A percentile compares a stretch with the other conserved stretches of the same genome.
These are phyloP conservation scores for Blennius ocellaris DNA, from an alignment of 2,113 vertebrate genomes.

Conservation along the genomic window DNA sequence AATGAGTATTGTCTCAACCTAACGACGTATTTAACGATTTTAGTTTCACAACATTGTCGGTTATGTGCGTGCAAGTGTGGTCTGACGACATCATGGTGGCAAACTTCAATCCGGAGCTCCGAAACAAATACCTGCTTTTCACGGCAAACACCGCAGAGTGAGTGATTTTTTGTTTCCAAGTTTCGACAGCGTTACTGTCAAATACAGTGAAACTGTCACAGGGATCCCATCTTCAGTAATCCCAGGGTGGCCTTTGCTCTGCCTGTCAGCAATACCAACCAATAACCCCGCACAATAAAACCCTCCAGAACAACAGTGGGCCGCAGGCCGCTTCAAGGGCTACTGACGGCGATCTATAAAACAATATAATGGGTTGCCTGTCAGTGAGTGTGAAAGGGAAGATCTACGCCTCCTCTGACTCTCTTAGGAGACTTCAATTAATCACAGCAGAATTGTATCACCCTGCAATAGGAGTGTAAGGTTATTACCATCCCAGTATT, in stretches of 20 bases:
- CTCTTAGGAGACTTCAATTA: slow-evolving; percentile 83
- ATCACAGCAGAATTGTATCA: slow-evolving; percentile 83
- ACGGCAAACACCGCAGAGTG: slow-evolving; percentile 40
- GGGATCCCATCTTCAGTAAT: slow-evolving; percentile 72
- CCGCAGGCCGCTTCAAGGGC: slow-evolving; percentile 81
- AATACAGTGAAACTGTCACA: slow-evolving; percentile 67
- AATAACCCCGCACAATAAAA: slow-evolving; percentile 84
- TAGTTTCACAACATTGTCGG: neutral
- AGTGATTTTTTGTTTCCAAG: slow-evolving; percentile 40
- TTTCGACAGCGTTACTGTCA: slow-evolving; percentile 51
- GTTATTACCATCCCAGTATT: slow-evolving; percentile 79
- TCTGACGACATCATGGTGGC: slow-evolving; percentile 1
- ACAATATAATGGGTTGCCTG: slow-evolving; percentile 84
- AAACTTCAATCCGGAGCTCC: slow-evolving; percentile 41
- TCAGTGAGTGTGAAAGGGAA: slow-evolving; percentile 81
- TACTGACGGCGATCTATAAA: slow-evolving; percentile 85
- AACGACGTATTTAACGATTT: neutral
- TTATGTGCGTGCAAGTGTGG: neutral
- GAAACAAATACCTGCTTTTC: slow-evolving; percentile 40
- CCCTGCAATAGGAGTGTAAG: slow-evolving; percentile 76
- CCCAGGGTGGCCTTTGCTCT: slow-evolving; percentile 78
- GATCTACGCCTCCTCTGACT: slow-evolving; percentile 81
- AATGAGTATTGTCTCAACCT: neutral
- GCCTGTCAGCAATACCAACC: slow-evolving; percentile 82
- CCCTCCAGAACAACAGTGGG: slow-evolving; percentile 78